A percentile compares a stretch with the other conserved stretches of the same genome.
Evolutionary conservation across 1,140 invertebrate species (phyloP).

Genomic region (Adoxophyes honmai): DNA sequence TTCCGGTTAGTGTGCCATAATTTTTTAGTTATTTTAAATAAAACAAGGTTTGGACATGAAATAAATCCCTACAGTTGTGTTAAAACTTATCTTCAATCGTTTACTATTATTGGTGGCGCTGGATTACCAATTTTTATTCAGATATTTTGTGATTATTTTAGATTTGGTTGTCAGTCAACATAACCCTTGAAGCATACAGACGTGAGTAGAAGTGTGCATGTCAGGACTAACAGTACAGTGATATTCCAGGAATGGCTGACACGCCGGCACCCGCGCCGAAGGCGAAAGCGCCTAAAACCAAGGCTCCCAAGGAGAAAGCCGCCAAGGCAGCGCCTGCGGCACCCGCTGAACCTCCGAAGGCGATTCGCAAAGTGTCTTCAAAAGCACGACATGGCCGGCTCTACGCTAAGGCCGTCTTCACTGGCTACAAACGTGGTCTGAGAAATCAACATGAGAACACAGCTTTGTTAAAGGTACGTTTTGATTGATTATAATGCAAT

Average conservation of each 20-base stretch:
- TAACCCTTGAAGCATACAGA: conserved; percentile 45
- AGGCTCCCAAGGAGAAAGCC: conserved; percentile 79
- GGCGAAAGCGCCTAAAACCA: conserved; percentile 79
- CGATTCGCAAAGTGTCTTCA: conserved; percentile 79
- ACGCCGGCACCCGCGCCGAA: conserved; percentile 78
- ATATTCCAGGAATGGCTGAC: conserved; percentile 81
- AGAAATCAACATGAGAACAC: conserved; percentile 99
- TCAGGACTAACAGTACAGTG: conserved; percentile 31
- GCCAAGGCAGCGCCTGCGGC: conserved; percentile 72
- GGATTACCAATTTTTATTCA: conserved; percentile 34
- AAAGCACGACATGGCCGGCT: conserved; percentile 88
- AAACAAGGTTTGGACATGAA: conserved; percentile 19
- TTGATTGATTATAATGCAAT: background rate
- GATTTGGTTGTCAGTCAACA: conserved; percentile 66
- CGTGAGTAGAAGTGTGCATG: background rate
- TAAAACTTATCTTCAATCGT: background rate
- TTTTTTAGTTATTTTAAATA: conserved; percentile 33
- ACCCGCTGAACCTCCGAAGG: conserved; percentile 66
- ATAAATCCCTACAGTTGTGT: conserved; percentile 20
- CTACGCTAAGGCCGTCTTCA: conserved; percentile 98
- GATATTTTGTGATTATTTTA: conserved; percentile 54
- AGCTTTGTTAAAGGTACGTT: conserved; percentile 90
- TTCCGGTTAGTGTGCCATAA: conserved; percentile 53
- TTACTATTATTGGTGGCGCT: background rate
- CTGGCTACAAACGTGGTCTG: conserved; percentile 97